Conservation (phyloP, 2,888 invertebrate genomes). For the Microctonus hyperodae region DNA sequence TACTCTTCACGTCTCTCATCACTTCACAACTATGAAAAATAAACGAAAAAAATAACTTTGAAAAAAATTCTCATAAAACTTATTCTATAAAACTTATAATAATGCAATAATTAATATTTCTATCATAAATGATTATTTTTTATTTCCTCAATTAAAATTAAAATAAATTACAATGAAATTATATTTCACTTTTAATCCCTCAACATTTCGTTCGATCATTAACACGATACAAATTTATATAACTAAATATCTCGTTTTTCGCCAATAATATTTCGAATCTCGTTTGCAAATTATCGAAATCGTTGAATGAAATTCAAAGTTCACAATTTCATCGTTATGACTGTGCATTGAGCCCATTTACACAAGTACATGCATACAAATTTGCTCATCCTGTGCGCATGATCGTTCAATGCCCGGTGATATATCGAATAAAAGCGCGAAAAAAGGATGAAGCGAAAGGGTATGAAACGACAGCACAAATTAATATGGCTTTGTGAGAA, state of each 20-base stretch:
- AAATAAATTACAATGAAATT: no score
- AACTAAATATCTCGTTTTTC: conserved; percentile 23
- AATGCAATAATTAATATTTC: no score
- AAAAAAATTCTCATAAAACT: not conserved
- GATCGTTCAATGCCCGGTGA: conserved; percentile 14
- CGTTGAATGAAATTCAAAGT: conserved; percentile 33
- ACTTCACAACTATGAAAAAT: not conserved
- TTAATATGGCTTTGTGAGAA: conserved; percentile 47
- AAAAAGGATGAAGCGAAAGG: not conserved
- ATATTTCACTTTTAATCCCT: not conserved
- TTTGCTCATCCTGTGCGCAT: not conserved
- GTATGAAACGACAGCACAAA: conserved; percentile 33
- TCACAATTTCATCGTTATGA: conserved; percentile 29
- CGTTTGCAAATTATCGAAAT: conserved; percentile 36
- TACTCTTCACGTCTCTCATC: not conserved
- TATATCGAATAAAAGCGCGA: conserved; percentile 9
- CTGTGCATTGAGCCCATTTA: conserved; percentile 7
- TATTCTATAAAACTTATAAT: no score
- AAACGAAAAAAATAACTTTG: not conserved
- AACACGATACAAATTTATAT: not conserved
- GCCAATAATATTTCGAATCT: conserved; percentile 29
- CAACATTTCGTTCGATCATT: not conserved
- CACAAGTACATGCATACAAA: not conserved
- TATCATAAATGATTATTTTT: no score
- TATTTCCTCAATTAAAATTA: no score